Percentiles rank a stretch among this genome's conserved stretches.
phyloP scores from a whole-genome alignment of 2,797 vertebrate genomes.

The Psittacula derbiana region DNA sequence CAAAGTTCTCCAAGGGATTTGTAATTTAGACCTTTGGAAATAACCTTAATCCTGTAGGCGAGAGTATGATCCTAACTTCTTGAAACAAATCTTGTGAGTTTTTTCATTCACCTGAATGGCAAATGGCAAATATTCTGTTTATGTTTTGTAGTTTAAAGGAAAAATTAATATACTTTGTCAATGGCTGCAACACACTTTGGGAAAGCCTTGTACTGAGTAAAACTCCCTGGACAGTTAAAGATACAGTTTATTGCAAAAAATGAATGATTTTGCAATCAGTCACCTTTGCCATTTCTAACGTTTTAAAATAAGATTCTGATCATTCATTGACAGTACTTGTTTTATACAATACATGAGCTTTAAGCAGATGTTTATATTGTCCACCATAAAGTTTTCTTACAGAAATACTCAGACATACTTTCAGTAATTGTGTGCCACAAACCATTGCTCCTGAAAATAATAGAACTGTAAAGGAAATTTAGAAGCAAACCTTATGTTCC shows the following conservation, averaged over 20 bases:
- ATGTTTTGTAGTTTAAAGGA: background rate
- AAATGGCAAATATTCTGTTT: background rate
- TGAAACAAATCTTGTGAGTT: background rate
- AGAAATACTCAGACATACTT: background rate
- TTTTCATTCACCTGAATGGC: background rate
- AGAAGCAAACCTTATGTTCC: background rate
- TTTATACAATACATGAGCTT: slow-evolving; percentile 79
- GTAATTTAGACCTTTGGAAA: background rate
- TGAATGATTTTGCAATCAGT: slow-evolving; percentile 76
- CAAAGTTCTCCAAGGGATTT: background rate
- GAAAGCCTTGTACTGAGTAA: background rate
- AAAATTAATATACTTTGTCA: background rate
- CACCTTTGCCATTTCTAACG: slow-evolving; percentile 77
- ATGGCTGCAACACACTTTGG: background rate
- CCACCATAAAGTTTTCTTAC: slow-evolving; percentile 5
- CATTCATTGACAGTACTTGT: slow-evolving; percentile 78
- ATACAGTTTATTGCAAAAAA: background rate
- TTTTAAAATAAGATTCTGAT: slow-evolving; percentile 73
- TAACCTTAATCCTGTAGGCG: background rate
- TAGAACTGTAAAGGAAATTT: background rate
- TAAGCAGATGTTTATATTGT: slow-evolving; percentile 84
- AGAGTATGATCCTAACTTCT: background rate
- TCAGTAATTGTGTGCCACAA: background rate
- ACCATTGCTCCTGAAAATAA: background rate
- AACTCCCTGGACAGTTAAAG: background rate